Conservation (phyloP, 1,140 invertebrate species). For the Calliphora vicina region DNA sequence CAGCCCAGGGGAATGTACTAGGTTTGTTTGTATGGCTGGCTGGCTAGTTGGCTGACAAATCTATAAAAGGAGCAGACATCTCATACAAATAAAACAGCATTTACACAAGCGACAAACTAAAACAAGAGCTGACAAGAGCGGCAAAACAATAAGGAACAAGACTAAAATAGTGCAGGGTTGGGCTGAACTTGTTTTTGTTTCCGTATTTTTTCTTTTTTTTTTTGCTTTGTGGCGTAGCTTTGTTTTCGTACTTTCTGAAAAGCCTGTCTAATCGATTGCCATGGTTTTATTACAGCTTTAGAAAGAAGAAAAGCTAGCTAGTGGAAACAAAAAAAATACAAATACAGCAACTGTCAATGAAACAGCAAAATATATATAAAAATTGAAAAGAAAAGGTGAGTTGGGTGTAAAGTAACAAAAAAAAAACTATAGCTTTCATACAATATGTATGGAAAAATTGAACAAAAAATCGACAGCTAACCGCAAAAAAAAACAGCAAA, state of each 20-base stretch:
- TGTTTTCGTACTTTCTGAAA: background rate
- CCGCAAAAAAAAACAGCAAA: background rate
- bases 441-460: background rate
- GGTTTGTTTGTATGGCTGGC: background rate
- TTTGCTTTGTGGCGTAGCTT: background rate
- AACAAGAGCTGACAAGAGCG: constrained; percentile 15
- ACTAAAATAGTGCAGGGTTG: background rate
- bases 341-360: constrained; percentile 5
- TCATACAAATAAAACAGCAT: background rate
- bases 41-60: background rate
- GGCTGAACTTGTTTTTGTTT: background rate
- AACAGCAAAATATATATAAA: background rate
- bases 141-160: constrained; percentile 10
- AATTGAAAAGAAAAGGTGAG: background rate
- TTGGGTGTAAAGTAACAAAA: background rate
- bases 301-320: background rate
- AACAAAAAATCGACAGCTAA: background rate
- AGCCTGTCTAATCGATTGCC: constrained; percentile 21
- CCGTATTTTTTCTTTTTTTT: background rate
- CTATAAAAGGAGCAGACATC: background rate
- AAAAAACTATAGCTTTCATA: background rate
- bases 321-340: background rate
- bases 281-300: constrained; percentile 20
- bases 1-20: background rate
- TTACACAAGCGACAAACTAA: too few relatives aligned